phyloP scores from a whole-genome alignment of 2,888 invertebrate genomes.

The Eulithis testata region DNA sequence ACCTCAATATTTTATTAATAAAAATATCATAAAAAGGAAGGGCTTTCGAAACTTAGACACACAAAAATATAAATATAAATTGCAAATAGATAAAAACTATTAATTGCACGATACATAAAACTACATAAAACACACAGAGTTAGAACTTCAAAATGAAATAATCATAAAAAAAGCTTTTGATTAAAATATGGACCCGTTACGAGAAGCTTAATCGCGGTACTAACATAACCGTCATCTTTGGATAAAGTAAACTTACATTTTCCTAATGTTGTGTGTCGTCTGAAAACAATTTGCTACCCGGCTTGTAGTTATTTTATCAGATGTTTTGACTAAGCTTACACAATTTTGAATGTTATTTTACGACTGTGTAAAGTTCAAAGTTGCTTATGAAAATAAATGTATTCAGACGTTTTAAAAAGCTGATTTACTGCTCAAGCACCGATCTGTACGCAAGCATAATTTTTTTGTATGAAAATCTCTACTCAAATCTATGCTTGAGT shows the following conservation, averaged over 20 bases:
- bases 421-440: neutral
- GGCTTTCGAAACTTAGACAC: no score
- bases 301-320: constrained; percentile 76
- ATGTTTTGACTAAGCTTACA: constrained; percentile 37
- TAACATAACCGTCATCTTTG: constrained; percentile 19
- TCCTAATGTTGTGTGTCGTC: constrained; percentile 79
- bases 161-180: no score
- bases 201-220: constrained; percentile 19
- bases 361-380: constrained; percentile 16
- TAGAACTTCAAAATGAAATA: no score
- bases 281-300: constrained; percentile 80
- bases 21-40: no score
- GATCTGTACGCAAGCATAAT: neutral
- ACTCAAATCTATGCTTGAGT: no score
- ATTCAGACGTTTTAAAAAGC: constrained; percentile 23
- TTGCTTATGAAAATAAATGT: neutral
- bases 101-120: no score
- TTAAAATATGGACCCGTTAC: constrained; percentile 45
- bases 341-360: constrained; percentile 23
- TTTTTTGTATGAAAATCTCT: no score
- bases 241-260: constrained; percentile 22
- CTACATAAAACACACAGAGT: no score
- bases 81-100: no score
- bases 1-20: no score
- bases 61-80: no score